Conservation (phyloP, 2,888 invertebrate genomes). For the Chloroclystis v-ata region DNA sequence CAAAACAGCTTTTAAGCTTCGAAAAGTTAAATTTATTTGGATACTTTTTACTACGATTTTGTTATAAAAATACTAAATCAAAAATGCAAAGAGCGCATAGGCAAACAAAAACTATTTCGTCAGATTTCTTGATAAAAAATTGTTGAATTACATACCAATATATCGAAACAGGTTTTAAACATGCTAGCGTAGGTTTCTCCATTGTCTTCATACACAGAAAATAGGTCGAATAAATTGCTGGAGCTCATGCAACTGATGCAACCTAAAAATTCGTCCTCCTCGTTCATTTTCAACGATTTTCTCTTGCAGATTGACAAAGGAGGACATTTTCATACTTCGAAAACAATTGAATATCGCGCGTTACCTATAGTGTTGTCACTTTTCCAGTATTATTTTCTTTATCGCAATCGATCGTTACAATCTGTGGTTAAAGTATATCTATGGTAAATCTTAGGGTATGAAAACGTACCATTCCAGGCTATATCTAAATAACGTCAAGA, state of each 20-base stretch:
- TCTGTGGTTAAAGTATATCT: slow-evolving; percentile 2
- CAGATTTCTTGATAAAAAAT: slow-evolving; percentile 2
- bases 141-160: slow-evolving; percentile 48
- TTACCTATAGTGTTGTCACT: slow-evolving; percentile 22
- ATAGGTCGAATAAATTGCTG: slow-evolving; percentile 71
- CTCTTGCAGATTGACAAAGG: slow-evolving; percentile 33
- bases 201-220: slow-evolving; percentile 63
- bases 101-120: neutral
- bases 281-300: slow-evolving; percentile 42
- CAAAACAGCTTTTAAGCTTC: no score
- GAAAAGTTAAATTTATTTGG: no score
- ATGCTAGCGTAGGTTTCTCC: slow-evolving; percentile 66
- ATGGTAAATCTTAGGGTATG: neutral
- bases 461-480: slow-evolving; percentile 18
- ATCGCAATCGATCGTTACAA: slow-evolving; percentile 8
- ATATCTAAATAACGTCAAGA: neutral
- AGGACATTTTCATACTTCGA: slow-evolving; percentile 36
- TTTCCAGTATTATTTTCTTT: slow-evolving; percentile 1
- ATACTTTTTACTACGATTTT: no score
- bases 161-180: slow-evolving; percentile 68
- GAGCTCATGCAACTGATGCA: slow-evolving; percentile 72
- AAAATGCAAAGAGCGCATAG: no score
- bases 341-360: slow-evolving; percentile 35
- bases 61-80: no score
- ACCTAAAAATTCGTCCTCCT: slow-evolving; percentile 70